Base-by-base conservation (phyloP, 2,797 vertebrate species). In the Xyrichtys novacula region DNA sequence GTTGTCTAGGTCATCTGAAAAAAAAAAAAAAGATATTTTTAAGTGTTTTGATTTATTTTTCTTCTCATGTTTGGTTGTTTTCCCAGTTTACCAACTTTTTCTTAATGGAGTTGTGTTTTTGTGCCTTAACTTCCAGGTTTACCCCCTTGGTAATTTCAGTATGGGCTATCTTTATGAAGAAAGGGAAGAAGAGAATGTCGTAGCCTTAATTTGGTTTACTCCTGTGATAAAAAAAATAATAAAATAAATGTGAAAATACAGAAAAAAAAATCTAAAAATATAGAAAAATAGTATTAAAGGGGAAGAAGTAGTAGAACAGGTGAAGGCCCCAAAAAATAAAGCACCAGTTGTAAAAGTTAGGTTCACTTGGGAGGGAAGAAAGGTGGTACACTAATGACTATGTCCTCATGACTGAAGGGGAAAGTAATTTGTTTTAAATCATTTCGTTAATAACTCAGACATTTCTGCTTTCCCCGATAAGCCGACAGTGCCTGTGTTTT, bases 11-110 rank as follows among this genome's bases (percentile, higher is more conserved):
- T 83, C 75, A 77, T 88, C 85, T 70, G 68, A 88, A 84, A 80
- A 85, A 81, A 84, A 80, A 85, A 81, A 84, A 90, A 85, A 77
- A 77, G 76, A 86, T 84, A 85, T 84, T 91, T 93, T 93, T 93
- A 91, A 91, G 83, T 88, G 85, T 86, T 87, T 78, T 16, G 69
- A 59, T 80, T 83, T 71, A 50, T 47, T 44, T 39, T 52, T 12
- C 31, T 34, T 47, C 57, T 15, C 43, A 28, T 80, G 50, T 89
- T 87, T 78, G 53, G 58, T 79, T 84, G 69, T 83, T 81, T 80
- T 64, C 52, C 53, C 65, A 52, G 70, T 85, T 60, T 72, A 60
- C 69, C 60, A 52, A 52, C 65, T 76, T 53, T 69, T 73, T 78
- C 67, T 78, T 76, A 68, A 79, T 61, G 76, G 80, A 84, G 76